Conservation (phyloP, 2,113 vertebrate genomes). For the Gulo gulo region DNA sequence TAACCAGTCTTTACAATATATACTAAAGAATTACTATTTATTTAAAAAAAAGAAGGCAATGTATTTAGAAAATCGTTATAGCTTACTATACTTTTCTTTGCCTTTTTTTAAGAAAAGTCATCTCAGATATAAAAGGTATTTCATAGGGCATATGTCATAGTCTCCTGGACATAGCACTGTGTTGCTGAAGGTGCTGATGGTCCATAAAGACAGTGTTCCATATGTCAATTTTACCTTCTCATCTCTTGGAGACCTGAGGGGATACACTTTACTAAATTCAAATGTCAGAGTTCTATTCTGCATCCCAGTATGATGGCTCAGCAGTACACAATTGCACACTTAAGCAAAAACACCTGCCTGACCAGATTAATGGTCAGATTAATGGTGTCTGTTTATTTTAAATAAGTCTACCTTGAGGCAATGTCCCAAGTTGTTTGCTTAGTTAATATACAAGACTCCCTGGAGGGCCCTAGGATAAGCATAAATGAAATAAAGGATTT, state of each 20-base stretch:
- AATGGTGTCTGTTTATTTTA: conserved; percentile 62
- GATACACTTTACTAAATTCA: not conserved
- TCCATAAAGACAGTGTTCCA: not conserved
- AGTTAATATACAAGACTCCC: not conserved
- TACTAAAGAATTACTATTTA: not conserved
- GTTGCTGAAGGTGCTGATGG: not conserved
- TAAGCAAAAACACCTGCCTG: conserved; percentile 55
- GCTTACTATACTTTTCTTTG: conserved; percentile 7
- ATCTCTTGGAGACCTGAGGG: conserved; percentile 27
- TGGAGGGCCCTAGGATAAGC: not conserved
- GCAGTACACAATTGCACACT: conserved; percentile 37
- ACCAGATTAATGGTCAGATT: conserved; percentile 49
- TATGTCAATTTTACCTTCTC: conserved; percentile 39
- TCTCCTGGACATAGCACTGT: not conserved
- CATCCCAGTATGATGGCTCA: not conserved
- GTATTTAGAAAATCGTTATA: not conserved
- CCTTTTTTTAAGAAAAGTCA: not conserved
- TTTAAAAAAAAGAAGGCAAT: not conserved
- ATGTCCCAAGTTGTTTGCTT: conserved; percentile 36
- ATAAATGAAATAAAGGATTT: conserved; percentile 45
- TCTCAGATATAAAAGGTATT: not conserved
- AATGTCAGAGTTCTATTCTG: not conserved
- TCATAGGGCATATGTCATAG: not conserved
- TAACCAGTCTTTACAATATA: not conserved
- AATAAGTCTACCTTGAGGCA: conserved; percentile 60